phyloP scores from a whole-genome alignment of 64 coral and sea anemone genomes.

The Hydrozoanthus tunicans region DNA sequence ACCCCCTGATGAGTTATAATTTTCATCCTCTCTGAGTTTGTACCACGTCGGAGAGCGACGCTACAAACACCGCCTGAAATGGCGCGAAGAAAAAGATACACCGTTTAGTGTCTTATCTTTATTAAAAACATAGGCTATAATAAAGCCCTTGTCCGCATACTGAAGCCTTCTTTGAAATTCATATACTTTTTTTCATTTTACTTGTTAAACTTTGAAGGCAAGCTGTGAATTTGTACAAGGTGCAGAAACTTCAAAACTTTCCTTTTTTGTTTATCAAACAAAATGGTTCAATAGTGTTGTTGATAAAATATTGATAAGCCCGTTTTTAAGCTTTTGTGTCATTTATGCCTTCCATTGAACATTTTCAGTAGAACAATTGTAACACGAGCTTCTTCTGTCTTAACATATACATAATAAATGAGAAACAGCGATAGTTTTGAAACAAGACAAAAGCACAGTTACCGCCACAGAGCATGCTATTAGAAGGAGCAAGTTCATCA shows the following conservation, averaged over 20 bases:
- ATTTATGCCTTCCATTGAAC: background rate
- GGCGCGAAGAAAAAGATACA: background rate
- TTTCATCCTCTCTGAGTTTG: background rate
- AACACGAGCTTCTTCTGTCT: background rate
- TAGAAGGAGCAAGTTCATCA: background rate
- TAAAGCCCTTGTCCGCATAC: conserved; percentile 21
- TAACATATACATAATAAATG: conserved; percentile 38
- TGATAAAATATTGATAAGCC: conserved; percentile 55
- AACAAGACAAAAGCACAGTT: conserved; percentile 56
- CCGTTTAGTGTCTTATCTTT: background rate
- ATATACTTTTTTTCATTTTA: background rate
- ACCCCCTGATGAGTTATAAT: conserved; percentile 18
- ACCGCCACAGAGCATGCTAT: background rate
- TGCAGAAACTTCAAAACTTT: background rate
- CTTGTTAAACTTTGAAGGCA: conserved; percentile 34
- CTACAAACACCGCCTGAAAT: background rate
- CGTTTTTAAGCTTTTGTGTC: background rate
- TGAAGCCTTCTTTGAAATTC: background rate
- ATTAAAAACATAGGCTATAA: conserved; percentile 16
- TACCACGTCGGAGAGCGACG: background rate
- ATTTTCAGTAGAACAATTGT: conserved; percentile 26
- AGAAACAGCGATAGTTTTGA: conserved; percentile 26
- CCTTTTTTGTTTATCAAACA: conserved; percentile 45
- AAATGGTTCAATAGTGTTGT: conserved; percentile 28
- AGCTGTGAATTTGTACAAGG: conserved; percentile 23